Conservation (phyloP, 1,140 invertebrate genomes). For the Drosophila tropicalis region DNA sequence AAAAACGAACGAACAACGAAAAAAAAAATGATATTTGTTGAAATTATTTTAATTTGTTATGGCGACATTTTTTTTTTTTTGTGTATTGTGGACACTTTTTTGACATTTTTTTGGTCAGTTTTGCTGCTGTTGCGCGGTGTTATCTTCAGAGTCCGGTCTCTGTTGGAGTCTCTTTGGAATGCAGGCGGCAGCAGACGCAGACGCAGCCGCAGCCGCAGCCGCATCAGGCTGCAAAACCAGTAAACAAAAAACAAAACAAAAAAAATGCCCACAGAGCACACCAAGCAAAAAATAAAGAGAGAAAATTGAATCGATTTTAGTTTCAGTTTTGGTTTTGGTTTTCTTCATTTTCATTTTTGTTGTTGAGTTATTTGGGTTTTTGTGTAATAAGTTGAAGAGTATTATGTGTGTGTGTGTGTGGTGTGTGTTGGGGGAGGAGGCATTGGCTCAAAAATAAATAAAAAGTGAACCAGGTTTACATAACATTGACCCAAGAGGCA, state of each 20-base stretch:
- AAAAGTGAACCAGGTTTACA: slow-evolving; percentile 81
- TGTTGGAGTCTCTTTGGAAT: slow-evolving; percentile 67
- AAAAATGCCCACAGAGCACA: slow-evolving; percentile 38
- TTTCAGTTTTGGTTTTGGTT: slow-evolving; percentile 64
- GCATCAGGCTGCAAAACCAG: slow-evolving; percentile 44
- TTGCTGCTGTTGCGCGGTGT: slow-evolving; percentile 53
- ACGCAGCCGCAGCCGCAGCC: slow-evolving; percentile 2
- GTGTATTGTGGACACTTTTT: slow-evolving; percentile 56
- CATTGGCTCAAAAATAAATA: slow-evolving; percentile 5
- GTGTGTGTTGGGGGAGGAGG: slow-evolving; percentile 38
- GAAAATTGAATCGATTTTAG: slow-evolving; percentile 77
- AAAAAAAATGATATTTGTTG: slow-evolving; percentile 52
- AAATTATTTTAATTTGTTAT: slow-evolving; percentile 69
- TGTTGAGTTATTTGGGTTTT: slow-evolving; percentile 77
- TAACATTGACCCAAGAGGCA: slow-evolving; percentile 72
- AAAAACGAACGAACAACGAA: slow-evolving; percentile 42
- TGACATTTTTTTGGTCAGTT: slow-evolving; percentile 28
- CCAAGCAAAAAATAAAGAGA: background rate
- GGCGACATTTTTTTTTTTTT: slow-evolving; percentile 61
- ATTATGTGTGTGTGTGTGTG: slow-evolving; percentile 54
- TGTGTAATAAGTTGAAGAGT: slow-evolving; percentile 72
- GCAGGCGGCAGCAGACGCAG: slow-evolving; percentile 44
- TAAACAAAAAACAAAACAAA: slow-evolving; percentile 33
- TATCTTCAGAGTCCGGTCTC: slow-evolving; percentile 43
- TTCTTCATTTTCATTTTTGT: slow-evolving; percentile 60